phyloP scores from a whole-genome alignment of 2,888 invertebrate species.

The Drosophila gaucha region DNA sequence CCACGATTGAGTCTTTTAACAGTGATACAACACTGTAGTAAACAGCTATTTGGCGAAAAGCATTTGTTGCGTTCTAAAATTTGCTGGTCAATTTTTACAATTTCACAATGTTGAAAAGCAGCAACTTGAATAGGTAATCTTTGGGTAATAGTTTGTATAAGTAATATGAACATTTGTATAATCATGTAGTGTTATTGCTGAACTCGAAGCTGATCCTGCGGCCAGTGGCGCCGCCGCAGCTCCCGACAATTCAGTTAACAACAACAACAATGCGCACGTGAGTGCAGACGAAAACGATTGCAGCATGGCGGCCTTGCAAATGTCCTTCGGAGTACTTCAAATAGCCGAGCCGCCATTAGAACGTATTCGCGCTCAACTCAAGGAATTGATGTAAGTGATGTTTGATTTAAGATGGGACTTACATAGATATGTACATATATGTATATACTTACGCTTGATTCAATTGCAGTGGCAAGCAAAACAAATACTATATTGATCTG shows the following conservation, averaged over 20 bases:
- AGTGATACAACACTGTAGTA: constrained; percentile 22
- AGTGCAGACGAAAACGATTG: constrained; percentile 22
- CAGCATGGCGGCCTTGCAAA: constrained; percentile 71
- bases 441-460: neutral
- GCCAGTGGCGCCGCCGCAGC: neutral
- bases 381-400: constrained; percentile 79
- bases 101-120: constrained; percentile 73
- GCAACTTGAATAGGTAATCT: constrained; percentile 74
- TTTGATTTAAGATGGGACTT: neutral
- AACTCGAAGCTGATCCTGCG: constrained; percentile 35
- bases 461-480: constrained; percentile 80
- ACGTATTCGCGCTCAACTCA: constrained; percentile 77
- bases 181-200: constrained; percentile 50
- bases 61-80: neutral
- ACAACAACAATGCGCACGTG: constrained; percentile 6
- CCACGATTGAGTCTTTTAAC: too few relatives aligned
- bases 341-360: constrained; percentile 80
- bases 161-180: neutral
- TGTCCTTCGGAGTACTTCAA: constrained; percentile 78
- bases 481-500: constrained; percentile 83
- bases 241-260: constrained; percentile 15
- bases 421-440: neutral
- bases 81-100: constrained; percentile 10
- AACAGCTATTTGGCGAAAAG: constrained; percentile 24
- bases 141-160: neutral